Conservation (phyloP, 2,888 invertebrate genomes). For the Acleris laterana region DNA sequence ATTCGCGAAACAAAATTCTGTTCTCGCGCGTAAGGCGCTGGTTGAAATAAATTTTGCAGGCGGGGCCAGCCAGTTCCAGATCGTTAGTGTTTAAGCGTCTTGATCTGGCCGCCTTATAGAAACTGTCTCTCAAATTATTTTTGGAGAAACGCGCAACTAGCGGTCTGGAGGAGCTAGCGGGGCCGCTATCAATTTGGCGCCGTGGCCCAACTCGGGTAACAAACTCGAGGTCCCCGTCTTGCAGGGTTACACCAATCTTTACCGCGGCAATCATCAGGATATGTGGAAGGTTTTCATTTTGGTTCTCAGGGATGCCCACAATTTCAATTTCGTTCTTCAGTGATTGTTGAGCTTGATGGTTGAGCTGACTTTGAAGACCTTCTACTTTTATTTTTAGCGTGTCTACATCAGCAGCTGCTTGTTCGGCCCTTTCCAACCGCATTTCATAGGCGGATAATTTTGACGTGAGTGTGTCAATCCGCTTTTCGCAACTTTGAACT, state of each 20-base stretch:
- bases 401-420: not conserved
- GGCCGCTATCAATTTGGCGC: not conserved
- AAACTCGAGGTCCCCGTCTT: not conserved
- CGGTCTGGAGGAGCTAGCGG: not conserved
- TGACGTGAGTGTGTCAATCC: not conserved
- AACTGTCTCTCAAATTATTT: not conserved
- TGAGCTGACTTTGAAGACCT: not conserved
- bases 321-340: conserved; percentile 5
- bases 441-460: not conserved
- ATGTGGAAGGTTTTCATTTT: not conserved
- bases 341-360: conserved; percentile 3
- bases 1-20: too few relatives aligned
- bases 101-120: not conserved
- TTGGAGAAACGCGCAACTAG: not conserved
- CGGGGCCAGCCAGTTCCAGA: not conserved
- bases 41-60: conserved; percentile 1
- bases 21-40: not conserved
- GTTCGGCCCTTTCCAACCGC: not conserved
- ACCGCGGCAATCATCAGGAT: not conserved
- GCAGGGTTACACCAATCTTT: not conserved
- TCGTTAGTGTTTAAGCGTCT: not conserved
- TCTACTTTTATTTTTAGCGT: not conserved
- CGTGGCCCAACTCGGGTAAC: not conserved
- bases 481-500: not conserved
- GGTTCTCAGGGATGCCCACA: not conserved